phyloP scores from a whole-genome alignment of 2,888 invertebrate genomes.

The Esperia sulphurella region DNA sequence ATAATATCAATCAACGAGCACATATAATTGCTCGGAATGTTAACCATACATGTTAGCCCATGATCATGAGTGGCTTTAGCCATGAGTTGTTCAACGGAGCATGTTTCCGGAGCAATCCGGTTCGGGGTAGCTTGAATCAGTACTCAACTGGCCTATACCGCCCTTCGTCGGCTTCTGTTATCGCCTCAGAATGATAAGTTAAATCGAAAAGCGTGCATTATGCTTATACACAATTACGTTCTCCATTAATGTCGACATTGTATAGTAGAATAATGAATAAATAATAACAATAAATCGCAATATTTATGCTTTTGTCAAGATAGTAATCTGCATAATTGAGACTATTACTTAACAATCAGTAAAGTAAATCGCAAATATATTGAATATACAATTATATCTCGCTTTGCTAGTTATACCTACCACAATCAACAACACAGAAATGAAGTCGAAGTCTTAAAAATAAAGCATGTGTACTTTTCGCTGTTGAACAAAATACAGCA shows the following conservation, averaged over 20 bases:
- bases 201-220: constrained; percentile 11
- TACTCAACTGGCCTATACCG: constrained; percentile 54
- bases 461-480: too few species aligned
- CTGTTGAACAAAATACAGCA: too few species aligned
- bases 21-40: constrained; percentile 64
- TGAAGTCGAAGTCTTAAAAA: too few species aligned
- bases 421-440: too few species aligned
- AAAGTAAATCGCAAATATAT: too few species aligned
- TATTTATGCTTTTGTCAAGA: too few species aligned
- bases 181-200: constrained; percentile 24
- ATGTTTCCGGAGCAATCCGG: constrained; percentile 51
- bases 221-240: background rate
- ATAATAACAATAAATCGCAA: too few species aligned
- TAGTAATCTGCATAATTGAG: too few species aligned
- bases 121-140: constrained; percentile 45
- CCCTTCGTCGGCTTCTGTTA: constrained; percentile 30
- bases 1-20: constrained; percentile 30
- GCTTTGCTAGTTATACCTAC: too few species aligned
- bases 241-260: constrained; percentile 4
- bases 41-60: constrained; percentile 32
- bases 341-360: too few species aligned
- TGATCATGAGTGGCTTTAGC: constrained; percentile 28
- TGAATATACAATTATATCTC: too few species aligned
- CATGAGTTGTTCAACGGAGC: constrained; percentile 23
- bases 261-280: background rate